These are phyloP conservation scores for Hedychridium roseum DNA, from an alignment of 2,888 invertebrate species.

Conservation along the genomic window DNA sequence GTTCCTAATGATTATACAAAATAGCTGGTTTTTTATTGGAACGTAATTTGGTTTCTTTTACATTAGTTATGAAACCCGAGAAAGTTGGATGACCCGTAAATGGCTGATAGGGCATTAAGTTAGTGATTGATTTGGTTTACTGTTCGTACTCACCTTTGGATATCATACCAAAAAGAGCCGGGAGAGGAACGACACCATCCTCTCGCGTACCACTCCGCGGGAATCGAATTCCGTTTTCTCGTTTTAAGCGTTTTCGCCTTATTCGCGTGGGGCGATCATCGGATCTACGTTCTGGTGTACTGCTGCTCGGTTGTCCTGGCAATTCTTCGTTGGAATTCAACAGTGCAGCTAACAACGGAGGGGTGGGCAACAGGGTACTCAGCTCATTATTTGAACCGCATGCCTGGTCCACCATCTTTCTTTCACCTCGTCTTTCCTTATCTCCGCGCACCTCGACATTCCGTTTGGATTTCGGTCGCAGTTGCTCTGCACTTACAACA, in stretches of 20 bases:
- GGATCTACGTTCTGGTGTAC: constrained; percentile 21
- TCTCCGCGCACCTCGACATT: constrained; percentile 51
- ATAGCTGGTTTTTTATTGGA: too few species aligned
- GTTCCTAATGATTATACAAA: too few species aligned
- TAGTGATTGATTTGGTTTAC: too few species aligned
- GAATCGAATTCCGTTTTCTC: constrained; percentile 61
- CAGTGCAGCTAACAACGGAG: constrained; percentile 71
- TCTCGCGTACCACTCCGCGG: constrained; percentile 41
- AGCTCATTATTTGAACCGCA: constrained; percentile 72
- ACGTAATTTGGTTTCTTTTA: too few species aligned
- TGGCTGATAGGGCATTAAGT: too few species aligned
- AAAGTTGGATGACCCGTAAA: too few species aligned
- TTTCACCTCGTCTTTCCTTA: constrained; percentile 46
- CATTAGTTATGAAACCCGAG: too few species aligned
- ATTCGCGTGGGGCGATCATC: constrained; percentile 64
- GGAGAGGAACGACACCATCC: constrained; percentile 48
- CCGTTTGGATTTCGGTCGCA: constrained; percentile 63
- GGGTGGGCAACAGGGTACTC: constrained; percentile 73
- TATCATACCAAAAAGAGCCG: constrained; percentile 62
- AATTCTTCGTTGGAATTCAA: constrained; percentile 70
- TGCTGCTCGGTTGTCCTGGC: constrained; percentile 57
- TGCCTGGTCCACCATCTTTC: constrained; percentile 62
- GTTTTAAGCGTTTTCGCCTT: constrained; percentile 68
- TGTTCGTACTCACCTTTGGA: constrained; percentile 63
- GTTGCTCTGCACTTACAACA: constrained; percentile 23